phyloP scores from a whole-genome alignment of 2,113 vertebrate genomes.

The Puffinus mauretanicus region DNA sequence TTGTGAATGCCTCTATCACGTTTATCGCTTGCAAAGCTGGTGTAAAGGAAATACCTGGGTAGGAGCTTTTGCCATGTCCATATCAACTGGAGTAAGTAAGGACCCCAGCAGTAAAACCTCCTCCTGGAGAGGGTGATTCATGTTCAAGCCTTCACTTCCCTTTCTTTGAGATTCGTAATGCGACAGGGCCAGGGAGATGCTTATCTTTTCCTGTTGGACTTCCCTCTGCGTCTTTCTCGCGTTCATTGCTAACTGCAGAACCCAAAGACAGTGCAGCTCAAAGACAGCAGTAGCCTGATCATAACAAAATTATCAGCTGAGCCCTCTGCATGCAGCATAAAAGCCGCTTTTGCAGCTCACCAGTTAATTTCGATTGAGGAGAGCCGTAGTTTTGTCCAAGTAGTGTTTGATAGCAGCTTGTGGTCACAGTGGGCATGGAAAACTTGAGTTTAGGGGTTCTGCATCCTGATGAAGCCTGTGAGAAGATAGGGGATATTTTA shows the following conservation, averaged over 20 bases:
- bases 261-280: background rate
- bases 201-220: background rate
- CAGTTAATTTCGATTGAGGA: background rate
- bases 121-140: background rate
- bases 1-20: fast-evolving
- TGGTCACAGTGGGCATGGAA: no score
- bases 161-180: background rate
- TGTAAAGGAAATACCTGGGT: background rate
- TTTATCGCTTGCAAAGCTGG: background rate
- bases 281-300: background rate
- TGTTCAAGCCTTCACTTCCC: background rate
- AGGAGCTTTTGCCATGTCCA: background rate
- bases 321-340: background rate
- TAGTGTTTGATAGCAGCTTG: background rate
- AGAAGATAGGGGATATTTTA: background rate
- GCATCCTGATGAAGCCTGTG: background rate
- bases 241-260: background rate
- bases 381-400: background rate
- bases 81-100: background rate
- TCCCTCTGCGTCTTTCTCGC: background rate
- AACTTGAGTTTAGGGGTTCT: background rate
- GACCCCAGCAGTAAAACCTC: background rate
- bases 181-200: background rate
- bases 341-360: background rate
- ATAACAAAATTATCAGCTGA: background rate